Base-by-base conservation (phyloP, 2,113 vertebrate genomes). In the Pycnonotus jocosus region DNA sequence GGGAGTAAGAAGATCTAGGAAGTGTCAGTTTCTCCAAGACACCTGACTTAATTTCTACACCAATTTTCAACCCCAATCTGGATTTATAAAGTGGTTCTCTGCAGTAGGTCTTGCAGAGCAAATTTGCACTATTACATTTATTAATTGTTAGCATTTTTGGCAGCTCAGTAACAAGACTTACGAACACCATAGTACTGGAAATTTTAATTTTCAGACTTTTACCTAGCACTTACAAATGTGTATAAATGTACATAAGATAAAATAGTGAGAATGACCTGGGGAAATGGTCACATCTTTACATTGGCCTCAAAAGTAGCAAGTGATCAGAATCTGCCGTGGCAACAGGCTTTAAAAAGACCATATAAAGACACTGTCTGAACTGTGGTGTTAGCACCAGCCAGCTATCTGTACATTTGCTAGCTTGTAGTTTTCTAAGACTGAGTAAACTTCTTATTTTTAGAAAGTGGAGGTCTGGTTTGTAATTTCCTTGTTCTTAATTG, bases 371-470 rank as follows among this genome's bases (percentile, higher is more conserved):
- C 98, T 98, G 98, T 98, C 98, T 98, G 97, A 98, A 98, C 98
- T 98, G 98, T 98, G 98, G 98, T 98, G 97, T 95, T 98, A 97
- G 97, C 98, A 98, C 98, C 98, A 98, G 98, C 98, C 98, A 98
- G 98, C 98, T 98, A 95, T 98, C 98, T 98, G 98, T 98, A 98
- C 98, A 98, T 98, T 98, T 98, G 98, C 97, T 98, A 98, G 98
- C 98, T 98, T 98, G 98, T 98, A 98, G 98, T 98, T 98, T 98
- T 98, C 97, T 98, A 98, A 98, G 97, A 98, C 94, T 97, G 97
- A 98, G 98, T 98, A 98, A 98, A 98, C 98, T 98, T 98, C 97
- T 98, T 98, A 98, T 98, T 98, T 98, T 98, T 98, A 98, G 98
- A 98, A 98, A 98, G 98, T 98, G 98, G 97, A 98, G 98, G 98